Conservation (phyloP, 2,888 invertebrate genomes). For the Rhopalosiphum nymphaeae region DNA sequence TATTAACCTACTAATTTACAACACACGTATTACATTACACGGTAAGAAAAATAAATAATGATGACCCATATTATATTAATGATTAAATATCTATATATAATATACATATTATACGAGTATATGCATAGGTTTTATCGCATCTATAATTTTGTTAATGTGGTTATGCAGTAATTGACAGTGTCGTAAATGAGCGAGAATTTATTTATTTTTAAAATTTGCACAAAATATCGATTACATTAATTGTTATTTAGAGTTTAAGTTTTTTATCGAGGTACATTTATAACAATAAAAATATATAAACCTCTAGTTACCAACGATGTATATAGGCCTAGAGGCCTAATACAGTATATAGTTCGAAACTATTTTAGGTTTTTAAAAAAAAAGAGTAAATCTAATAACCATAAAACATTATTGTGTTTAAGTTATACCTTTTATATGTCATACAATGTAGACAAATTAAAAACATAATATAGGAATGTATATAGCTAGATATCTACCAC, state of each 20-base stretch:
- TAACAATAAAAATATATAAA: neutral
- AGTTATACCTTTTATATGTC: neutral
- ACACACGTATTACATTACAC: neutral
- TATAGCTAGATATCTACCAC: neutral
- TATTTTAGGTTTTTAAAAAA: neutral
- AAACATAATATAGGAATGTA: neutral
- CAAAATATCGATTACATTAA: neutral
- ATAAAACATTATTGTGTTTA: neutral
- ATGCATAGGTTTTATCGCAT: neutral
- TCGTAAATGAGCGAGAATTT: neutral
- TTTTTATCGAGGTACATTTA: neutral
- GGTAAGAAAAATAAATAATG: neutral
- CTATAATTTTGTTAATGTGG: neutral
- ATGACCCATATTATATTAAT: no score
- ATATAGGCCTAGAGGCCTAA: accelerated
- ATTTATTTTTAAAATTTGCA: neutral
- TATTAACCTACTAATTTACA: no score
- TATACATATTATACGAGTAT: no score
- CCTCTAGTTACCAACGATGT: neutral
- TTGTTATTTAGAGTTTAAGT: no score
- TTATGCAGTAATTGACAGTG: neutral
- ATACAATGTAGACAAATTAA: neutral
- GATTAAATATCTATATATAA: no score
- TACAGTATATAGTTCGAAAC: neutral
- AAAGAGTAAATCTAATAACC: neutral